Percentiles rank a stretch among this genome's conserved stretches.
Evolutionary conservation across 2,113 vertebrate genomes (phyloP).

Genomic region (Rhabdomys dilectus): DNA sequence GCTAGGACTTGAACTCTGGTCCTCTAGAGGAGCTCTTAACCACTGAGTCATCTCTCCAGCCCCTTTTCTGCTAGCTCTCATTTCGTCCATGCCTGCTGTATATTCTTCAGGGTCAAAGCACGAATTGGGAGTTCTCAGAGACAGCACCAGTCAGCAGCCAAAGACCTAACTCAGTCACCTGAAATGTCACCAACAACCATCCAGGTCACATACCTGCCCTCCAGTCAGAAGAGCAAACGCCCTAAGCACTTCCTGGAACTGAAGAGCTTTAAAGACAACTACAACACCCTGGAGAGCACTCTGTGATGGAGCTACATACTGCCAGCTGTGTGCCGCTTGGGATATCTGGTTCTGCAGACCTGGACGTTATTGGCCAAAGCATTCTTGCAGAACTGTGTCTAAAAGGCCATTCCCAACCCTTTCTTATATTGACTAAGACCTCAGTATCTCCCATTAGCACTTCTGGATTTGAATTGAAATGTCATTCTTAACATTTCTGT

Average conservation of each 20-base stretch:
- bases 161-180: slow-evolving; percentile 91
- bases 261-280: slow-evolving; percentile 99
- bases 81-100: background rate
- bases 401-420: background rate
- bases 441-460: slow-evolving; percentile 22
- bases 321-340: background rate
- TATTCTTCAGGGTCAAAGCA: slow-evolving; percentile 83
- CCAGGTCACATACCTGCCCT: slow-evolving; percentile 95
- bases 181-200: slow-evolving; percentile 91
- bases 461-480: slow-evolving; percentile 64
- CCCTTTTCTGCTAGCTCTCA: background rate
- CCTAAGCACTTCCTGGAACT: slow-evolving; percentile 97
- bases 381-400: background rate
- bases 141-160: slow-evolving; percentile 95
- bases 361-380: background rate
- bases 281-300: slow-evolving; percentile 97
- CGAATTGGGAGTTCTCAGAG: slow-evolving; percentile 87
- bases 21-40: background rate
- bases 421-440: background rate
- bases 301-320: slow-evolving; percentile 84
- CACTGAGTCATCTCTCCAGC: background rate
- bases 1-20: background rate
- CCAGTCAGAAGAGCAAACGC: slow-evolving; percentile 95
- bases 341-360: background rate
- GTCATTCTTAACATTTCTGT: slow-evolving; percentile 50